Evolutionary conservation across 2,113 vertebrate genomes (phyloP).

Genomic region (Eleginops maclovinus): DNA sequence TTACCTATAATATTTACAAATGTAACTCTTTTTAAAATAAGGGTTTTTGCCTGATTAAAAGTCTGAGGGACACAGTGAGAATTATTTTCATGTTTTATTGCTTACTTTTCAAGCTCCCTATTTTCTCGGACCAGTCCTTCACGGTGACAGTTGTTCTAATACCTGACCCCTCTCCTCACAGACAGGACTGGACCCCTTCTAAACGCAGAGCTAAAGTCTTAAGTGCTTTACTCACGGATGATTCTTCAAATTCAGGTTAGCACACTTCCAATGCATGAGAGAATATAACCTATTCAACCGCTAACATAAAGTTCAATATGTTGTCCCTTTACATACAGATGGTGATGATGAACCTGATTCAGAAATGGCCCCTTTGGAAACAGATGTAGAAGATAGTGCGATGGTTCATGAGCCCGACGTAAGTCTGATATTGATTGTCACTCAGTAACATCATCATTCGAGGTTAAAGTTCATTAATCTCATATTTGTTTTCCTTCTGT

Average conservation of each 20-base stretch:
- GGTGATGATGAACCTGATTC: neutral
- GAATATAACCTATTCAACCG: neutral
- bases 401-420: slow-evolving; percentile 25
- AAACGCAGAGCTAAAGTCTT: neutral
- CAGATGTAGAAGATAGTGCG: slow-evolving; percentile 58
- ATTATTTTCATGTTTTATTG: too few species aligned
- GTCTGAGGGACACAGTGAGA: neutral
- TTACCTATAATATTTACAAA: too few species aligned
- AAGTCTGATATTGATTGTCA: neutral
- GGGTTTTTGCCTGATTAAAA: neutral
- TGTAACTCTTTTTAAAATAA: too few species aligned
- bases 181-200: neutral
- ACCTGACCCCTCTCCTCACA: slow-evolving; percentile 10
- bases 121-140: too few species aligned
- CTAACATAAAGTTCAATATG: neutral
- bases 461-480: slow-evolving; percentile 1
- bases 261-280: neutral
- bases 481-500: neutral
- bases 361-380: slow-evolving; percentile 55
- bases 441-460: neutral
- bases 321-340: slow-evolving; percentile 23
- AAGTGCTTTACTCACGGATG: neutral
- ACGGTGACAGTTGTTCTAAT: too few species aligned
- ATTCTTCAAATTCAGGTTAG: slow-evolving; percentile 59
- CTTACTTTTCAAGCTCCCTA: too few species aligned